Conservation (phyloP, 2,797 vertebrate genomes). For the Syndactyla subalaris region DNA sequence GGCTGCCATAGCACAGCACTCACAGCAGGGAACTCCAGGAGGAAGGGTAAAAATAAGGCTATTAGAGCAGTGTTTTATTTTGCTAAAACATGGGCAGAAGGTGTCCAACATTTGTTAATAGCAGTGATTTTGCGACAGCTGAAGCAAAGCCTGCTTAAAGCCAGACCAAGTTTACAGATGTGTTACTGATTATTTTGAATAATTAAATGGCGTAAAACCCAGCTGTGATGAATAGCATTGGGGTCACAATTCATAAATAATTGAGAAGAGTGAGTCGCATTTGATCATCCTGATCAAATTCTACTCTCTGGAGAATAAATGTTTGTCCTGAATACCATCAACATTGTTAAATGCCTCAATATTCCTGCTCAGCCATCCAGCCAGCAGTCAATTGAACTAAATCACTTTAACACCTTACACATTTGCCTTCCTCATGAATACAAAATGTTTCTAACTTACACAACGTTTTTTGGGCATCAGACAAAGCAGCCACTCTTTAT, state of each 20-base stretch:
- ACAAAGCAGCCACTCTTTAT: slow-evolving; percentile 59
- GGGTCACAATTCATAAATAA: slow-evolving; percentile 84
- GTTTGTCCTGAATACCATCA: slow-evolving; percentile 86
- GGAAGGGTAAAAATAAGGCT: slow-evolving; percentile 3
- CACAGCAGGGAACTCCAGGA: slow-evolving; percentile 10
- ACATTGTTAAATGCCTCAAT: slow-evolving; percentile 84
- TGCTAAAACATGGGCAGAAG: slow-evolving; percentile 34
- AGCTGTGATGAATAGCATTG: slow-evolving; percentile 84
- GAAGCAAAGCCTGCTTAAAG: slow-evolving; percentile 77
- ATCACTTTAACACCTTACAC: slow-evolving; percentile 78
- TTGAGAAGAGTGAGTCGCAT: slow-evolving; percentile 79
- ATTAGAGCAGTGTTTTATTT: slow-evolving; percentile 49
- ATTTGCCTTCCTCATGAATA: slow-evolving; percentile 81
- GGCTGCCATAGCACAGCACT: not conserved
- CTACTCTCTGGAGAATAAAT: slow-evolving; percentile 82
- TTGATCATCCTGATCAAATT: slow-evolving; percentile 90
- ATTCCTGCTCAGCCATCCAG: slow-evolving; percentile 86
- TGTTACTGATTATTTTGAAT: slow-evolving; percentile 82
- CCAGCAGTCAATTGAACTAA: slow-evolving; percentile 83
- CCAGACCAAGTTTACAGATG: slow-evolving; percentile 79
- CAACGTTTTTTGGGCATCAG: slow-evolving; percentile 48
- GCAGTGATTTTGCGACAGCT: slow-evolving; percentile 68
- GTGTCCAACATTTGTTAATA: slow-evolving; percentile 69
- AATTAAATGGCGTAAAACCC: slow-evolving; percentile 86
- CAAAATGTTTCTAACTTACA: slow-evolving; percentile 73